Conservation (phyloP, 2,113 vertebrate genomes). For the Tichodroma muraria region DNA sequence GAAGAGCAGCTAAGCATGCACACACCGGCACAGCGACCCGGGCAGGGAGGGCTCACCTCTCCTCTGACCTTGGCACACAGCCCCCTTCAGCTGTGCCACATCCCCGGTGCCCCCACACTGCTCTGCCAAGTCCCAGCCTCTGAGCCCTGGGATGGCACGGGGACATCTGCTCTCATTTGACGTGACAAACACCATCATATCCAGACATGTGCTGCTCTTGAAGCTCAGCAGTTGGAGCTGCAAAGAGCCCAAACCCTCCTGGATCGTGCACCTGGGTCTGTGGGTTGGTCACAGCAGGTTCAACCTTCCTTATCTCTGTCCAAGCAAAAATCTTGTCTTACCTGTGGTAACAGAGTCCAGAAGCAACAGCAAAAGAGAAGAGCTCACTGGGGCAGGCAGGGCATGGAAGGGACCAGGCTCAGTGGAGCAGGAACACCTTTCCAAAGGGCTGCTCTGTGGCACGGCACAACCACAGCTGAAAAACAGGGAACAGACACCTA, state of each 20-base stretch:
- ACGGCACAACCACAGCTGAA: accelerated
- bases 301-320: not conserved
- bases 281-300: not conserved
- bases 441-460: accelerated
- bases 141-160: accelerated
- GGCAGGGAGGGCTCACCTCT: not conserved
- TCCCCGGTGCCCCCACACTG: accelerated
- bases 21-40: not conserved
- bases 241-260: not conserved
- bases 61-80: not conserved
- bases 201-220: not conserved
- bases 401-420: not conserved
- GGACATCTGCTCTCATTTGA: accelerated
- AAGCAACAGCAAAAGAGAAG: not conserved
- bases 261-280: not conserved
- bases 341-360: not conserved
- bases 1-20: accelerated
- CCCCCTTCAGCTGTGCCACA: not conserved
- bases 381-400: not conserved
- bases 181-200: accelerated
- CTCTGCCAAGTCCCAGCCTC: not conserved
- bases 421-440: not conserved
- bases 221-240: not conserved
- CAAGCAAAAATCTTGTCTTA: not conserved
- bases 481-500: accelerated